phyloP scores from a whole-genome alignment of 2,888 invertebrate species.

The Hirtodrosophila alboralis region DNA sequence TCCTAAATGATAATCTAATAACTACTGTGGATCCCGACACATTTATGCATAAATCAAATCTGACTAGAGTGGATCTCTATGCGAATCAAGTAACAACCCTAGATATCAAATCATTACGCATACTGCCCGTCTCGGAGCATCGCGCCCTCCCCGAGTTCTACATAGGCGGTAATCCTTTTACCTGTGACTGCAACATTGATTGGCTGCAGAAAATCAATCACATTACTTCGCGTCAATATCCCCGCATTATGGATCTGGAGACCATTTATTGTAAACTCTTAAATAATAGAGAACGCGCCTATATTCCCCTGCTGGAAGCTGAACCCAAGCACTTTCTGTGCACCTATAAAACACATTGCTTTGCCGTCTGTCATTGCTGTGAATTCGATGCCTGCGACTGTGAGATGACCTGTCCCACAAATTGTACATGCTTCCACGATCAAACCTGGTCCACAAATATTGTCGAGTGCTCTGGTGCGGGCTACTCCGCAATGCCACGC shows the following conservation, averaged over 20 bases:
- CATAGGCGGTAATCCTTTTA: conserved; percentile 96
- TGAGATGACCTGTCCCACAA: conserved; percentile 97
- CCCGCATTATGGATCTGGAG: conserved; percentile 95
- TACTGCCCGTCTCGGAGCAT: conserved; percentile 90
- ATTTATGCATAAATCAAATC: conserved; percentile 94
- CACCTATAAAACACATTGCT: conserved; percentile 96
- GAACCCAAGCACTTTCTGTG: conserved; percentile 96
- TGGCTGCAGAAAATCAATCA: conserved; percentile 97
- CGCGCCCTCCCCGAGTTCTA: conserved; percentile 94
- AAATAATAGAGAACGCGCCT: conserved; percentile 92
- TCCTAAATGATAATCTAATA: conserved; percentile 95
- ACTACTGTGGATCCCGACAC: conserved; percentile 93
- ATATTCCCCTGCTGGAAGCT: conserved; percentile 93
- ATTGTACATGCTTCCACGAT: conserved; percentile 98
- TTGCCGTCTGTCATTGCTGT: conserved; percentile 97
- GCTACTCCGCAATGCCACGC: conserved; percentile 92
- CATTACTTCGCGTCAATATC: conserved; percentile 93
- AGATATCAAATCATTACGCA: conserved; percentile 93
- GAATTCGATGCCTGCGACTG: conserved; percentile 99
- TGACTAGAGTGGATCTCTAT: conserved; percentile 95
- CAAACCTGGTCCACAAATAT: conserved; percentile 96
- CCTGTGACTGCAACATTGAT: conserved; percentile 97
- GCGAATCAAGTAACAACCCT: conserved; percentile 95
- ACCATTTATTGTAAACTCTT: conserved; percentile 94
- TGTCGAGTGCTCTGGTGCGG: conserved; percentile 93